These are phyloP conservation scores for Crenuchus spilurus DNA, from an alignment of 2,797 vertebrate species.

Conservation along the genomic window DNA sequence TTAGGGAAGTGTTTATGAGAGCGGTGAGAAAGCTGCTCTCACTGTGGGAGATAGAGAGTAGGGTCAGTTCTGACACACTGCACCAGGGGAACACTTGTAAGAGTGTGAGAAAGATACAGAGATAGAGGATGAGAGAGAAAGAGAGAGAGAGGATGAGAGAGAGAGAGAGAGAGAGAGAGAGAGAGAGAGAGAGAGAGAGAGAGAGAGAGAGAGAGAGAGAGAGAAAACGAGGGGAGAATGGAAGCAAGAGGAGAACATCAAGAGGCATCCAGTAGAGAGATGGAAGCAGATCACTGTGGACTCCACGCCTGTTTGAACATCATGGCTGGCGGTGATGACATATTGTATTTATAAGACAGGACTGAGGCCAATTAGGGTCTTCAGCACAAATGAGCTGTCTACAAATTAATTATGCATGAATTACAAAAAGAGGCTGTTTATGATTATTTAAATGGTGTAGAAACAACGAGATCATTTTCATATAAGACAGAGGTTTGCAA, in stretches of 20 bases:
- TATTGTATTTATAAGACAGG: constrained; percentile 37
- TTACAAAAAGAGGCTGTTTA: constrained; percentile 35
- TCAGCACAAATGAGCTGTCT: constrained; percentile 37
- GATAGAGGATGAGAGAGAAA: neutral
- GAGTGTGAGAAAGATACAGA: constrained; percentile 33
- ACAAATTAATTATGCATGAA: constrained; percentile 45
- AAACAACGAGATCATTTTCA: constrained; percentile 33
- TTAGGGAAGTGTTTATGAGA: constrained; percentile 72
- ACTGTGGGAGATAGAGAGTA: constrained; percentile 56
- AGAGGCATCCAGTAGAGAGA: constrained; percentile 15
- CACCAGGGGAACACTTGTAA: constrained; percentile 48
- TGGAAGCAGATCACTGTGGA: neutral
- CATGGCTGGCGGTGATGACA: constrained; percentile 39
- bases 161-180: constrained; percentile 2
- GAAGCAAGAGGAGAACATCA: constrained; percentile 8
- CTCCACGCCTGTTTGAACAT: constrained; percentile 12
- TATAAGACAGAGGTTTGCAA: constrained; percentile 1
- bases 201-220: neutral
- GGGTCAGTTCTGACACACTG: constrained; percentile 58
- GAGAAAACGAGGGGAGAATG: constrained; percentile 1
- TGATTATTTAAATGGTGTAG: constrained; percentile 22
- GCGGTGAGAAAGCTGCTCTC: constrained; percentile 54
- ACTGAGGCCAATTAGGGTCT: constrained; percentile 50
- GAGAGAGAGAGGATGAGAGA: constrained; percentile 21
- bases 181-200: neutral